Base-by-base conservation (phyloP, 2,113 vertebrate species). In the Hiodon alosoides region DNA sequence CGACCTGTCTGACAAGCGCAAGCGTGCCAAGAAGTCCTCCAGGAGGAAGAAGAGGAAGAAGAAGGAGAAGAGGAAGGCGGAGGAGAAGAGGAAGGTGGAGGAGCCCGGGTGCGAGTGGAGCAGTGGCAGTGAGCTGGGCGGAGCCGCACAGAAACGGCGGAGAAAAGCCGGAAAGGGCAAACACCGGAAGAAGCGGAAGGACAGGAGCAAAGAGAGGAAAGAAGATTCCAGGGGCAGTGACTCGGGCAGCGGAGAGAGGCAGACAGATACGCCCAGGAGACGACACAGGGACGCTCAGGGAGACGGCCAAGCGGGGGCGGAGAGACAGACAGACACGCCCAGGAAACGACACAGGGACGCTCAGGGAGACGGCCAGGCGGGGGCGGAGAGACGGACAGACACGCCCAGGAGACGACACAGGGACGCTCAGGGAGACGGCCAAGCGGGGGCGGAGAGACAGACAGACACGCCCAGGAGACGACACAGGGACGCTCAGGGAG, bases 31-130 rank as follows among this genome's bases (percentile, higher is more conserved):
- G 84, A 98, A 95, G 78, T 93, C 93, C 0, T 94, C 94, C 57
- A 94, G 91, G 74, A 95, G 93, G 79, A 96, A 94, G 75, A 96
- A 93, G 76, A 97, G 94, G 86, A 97, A 95, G 53, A 92, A 84
- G 74, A 94, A 93, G 2, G 95, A 87, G 91, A 94, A 73, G 92
- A 92, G 85, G 92, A 90, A 85, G 90, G 86, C 86, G 90, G 54
- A 91, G 86, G 89, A 85, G 6, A 91, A 89, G 77, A 86, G 83
- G 3, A 84, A 58, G 47, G 89, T 77, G 79, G 7, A 77, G 50
- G 81, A 80, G 17, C 48, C 57, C 3, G 46, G 7, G 13, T 7
- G 87, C 87, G 51, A 81, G 11, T 57, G 88, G 88, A 86, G 86
- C 73, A 86, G 89, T 78, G 82, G 76, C 3, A 81, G 82, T 8